Evolutionary conservation across 2,888 invertebrate genomes (phyloP).

Genomic region (Acanthosepion pharaonis): DNA sequence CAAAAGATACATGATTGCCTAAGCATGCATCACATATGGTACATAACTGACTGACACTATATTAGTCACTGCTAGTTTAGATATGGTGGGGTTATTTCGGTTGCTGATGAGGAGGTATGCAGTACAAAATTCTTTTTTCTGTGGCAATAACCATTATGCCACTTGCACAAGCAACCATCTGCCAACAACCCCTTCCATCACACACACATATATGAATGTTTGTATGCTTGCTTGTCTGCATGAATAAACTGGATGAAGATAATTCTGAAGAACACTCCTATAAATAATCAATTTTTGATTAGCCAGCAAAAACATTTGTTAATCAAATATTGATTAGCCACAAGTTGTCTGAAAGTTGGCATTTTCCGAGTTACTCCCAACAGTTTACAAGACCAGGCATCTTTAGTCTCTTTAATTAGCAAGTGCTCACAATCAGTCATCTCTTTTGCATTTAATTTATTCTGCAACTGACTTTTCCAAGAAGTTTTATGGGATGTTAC

Average conservation of each 20-base stretch:
- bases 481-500: no score
- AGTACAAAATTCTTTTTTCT: no score
- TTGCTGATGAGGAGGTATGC: no score
- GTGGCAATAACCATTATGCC: no score
- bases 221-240: background rate
- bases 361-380: background rate
- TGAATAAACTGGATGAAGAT: background rate
- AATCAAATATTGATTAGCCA: background rate
- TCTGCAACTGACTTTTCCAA: background rate
- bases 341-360: background rate
- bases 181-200: no score
- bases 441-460: background rate
- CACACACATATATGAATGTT: background rate
- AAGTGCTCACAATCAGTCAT: background rate
- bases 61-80: no score
- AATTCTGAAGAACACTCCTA: background rate
- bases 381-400: background rate
- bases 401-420: background rate
- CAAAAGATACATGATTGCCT: no score
- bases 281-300: conserved; percentile 22
- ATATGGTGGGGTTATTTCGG: no score
- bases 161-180: no score
- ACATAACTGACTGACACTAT: no score
- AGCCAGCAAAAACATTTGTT: conserved; percentile 21
- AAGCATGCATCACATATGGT: no score